Evolutionary conservation across 2,113 vertebrate species (phyloP), one percentile per base, ranked within the genome.

Genomic region (Maccullochella peelii): DNA sequence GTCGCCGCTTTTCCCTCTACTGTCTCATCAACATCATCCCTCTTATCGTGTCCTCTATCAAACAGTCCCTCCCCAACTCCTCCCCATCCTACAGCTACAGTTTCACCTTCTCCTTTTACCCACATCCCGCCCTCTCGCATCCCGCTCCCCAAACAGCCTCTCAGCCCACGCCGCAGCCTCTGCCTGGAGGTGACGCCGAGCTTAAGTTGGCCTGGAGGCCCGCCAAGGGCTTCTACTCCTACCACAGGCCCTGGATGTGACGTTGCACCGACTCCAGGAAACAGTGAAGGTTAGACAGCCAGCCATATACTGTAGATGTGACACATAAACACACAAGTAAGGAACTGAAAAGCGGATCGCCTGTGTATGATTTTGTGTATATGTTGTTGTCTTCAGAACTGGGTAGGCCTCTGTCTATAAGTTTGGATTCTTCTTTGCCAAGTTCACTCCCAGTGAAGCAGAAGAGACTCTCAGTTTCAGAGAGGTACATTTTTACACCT

Each of bases 91-190:
- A 57, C 52, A 15, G 58, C 0, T 6, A 27, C 82, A 16, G 84
- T 85, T 25, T 55, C 70, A 1, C 84, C 89, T 16, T 54, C 42
- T 38, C 33, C 18, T 14, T 25, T 40, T 5, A 14, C 55, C 42
- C 83, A 71, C 16, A 0, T 47, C 52, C 88, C 67, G 1, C 89
- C 86, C 6, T 92, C 93, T 40, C 91, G 91, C 73, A 94, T 95
- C 80, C 94, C 94, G 0, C 89, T 93, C 1, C 93, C 88, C 16
- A 94, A 67, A 66, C 92, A 90, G 80, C 85, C 80, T 3, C 88
- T 93, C 23, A 77, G 89, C 76, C 88, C 92, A 1, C 90, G 89
- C 1, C 89, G 82, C 75, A 89, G 91, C 78, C 71, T 89, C 69
- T 88, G 82, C 38, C 66, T 82, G 25, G 92, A 94, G n/a, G 33